Conservation (phyloP, 2,113 vertebrate genomes). For the Propithecus coquereli region DNA sequence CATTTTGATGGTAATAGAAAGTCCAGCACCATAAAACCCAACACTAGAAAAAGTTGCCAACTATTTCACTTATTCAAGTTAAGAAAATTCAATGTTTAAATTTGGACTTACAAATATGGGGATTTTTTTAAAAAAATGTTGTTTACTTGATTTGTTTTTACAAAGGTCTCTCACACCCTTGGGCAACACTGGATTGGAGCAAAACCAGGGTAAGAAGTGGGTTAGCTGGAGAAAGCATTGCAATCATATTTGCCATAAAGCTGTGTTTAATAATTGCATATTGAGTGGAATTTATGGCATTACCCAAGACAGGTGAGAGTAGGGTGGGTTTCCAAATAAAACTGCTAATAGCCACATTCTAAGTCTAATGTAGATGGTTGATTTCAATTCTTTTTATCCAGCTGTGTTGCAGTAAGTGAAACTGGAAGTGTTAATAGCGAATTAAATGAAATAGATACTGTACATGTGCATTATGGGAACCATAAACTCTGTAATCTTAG, state of each 20-base stretch:
- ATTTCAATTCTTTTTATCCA: conserved; percentile 70
- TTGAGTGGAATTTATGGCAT: conserved; percentile 18
- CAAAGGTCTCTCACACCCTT: background rate
- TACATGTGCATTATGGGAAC: conserved; percentile 71
- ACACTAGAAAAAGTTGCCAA: background rate
- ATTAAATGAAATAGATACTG: conserved; percentile 74
- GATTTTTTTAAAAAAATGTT: background rate
- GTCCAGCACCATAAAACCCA: background rate
- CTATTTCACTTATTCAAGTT: background rate
- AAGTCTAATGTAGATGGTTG: conserved; percentile 53
- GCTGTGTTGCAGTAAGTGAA: conserved; percentile 70
- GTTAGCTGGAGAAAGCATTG: background rate
- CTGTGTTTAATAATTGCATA: conserved; percentile 18
- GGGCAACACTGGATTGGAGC: background rate
- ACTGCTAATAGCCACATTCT: conserved; percentile 46
- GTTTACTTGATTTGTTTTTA: background rate
- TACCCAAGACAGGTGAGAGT: background rate
- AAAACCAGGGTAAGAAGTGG: background rate
- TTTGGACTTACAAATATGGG: background rate
- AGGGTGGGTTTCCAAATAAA: conserved; percentile 48
- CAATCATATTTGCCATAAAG: background rate
- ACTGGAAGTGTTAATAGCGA: conserved; percentile 72
- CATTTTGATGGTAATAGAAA: background rate
- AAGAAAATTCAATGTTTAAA: background rate
- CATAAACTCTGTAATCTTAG: conserved; percentile 66